These are phyloP conservation scores for Aricia agestis DNA, from an alignment of 1,140 invertebrate species.

Conservation along the genomic window DNA sequence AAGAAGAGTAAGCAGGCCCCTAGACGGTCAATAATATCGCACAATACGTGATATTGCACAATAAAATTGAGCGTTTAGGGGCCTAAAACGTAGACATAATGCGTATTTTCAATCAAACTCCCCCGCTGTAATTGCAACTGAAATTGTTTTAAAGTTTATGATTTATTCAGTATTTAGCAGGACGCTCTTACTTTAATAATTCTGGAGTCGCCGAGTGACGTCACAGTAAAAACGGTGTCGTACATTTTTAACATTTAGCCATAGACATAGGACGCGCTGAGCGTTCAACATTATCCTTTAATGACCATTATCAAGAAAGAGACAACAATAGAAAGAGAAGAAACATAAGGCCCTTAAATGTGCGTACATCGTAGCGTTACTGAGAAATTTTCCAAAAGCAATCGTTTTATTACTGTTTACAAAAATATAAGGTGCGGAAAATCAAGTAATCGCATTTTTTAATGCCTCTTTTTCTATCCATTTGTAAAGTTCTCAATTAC, in stretches of 20 bases:
- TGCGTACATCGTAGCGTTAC: no score
- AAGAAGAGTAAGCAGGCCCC: no score
- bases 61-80: no score
- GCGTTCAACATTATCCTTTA: slow-evolving; percentile 15
- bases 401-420: no score
- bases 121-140: not conserved
- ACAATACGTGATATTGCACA: no score
- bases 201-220: slow-evolving; percentile 34
- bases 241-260: slow-evolving; percentile 39
- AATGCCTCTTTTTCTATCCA: no score
- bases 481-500: no score
- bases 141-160: slow-evolving; percentile 33
- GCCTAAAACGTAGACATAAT: not conserved
- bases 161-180: slow-evolving; percentile 40
- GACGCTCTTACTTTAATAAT: slow-evolving; percentile 51
- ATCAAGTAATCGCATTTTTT: no score
- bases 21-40: no score
- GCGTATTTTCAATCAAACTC: not conserved
- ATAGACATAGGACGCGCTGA: not conserved
- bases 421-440: no score
- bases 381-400: no score
- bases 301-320: not conserved
- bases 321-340: not conserved
- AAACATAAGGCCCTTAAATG: no score
- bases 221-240: slow-evolving; percentile 39